A percentile compares a stretch with the other conserved stretches of the same genome.
These are phyloP conservation scores for Rhinopomastus cyanomelas DNA, from an alignment of 2,113 vertebrate species.

Conservation along the genomic window DNA sequence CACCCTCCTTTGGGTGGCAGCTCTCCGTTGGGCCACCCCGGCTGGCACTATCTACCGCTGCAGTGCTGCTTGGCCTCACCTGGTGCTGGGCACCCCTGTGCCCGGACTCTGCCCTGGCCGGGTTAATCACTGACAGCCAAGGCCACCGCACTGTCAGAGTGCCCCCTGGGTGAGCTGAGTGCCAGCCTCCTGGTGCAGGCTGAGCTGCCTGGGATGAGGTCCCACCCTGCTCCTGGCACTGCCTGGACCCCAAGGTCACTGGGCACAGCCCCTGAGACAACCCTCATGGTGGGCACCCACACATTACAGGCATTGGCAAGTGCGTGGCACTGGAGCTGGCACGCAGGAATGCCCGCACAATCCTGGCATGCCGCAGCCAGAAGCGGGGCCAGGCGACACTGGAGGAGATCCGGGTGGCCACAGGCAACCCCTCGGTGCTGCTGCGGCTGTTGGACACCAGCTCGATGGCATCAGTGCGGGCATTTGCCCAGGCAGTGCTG, in stretches of 20 bases:
- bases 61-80: too few species aligned
- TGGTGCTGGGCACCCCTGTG: accelerated
- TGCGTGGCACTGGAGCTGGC: conserved; percentile 83
- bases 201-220: not conserved
- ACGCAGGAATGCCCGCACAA: conserved; percentile 78
- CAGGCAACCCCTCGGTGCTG: conserved; percentile 73
- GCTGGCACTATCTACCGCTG: accelerated
- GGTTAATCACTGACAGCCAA: not conserved
- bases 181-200: too few species aligned
- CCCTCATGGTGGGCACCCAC: not conserved
- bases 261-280: accelerated
- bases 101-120: accelerated
- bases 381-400: conserved; percentile 66
- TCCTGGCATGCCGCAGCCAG: conserved; percentile 81
- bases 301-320: conserved; percentile 81
- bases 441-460: conserved; percentile 80
- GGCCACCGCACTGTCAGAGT: accelerated
- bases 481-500: conserved; percentile 73
- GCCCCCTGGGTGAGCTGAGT: not conserved
- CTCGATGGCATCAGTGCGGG: conserved; percentile 79
- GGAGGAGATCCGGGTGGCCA: conserved; percentile 74
- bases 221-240: too few species aligned
- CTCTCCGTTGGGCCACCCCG: accelerated
- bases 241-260: accelerated
- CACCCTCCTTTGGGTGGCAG: not conserved